Conservation (phyloP, 2,888 invertebrate genomes). For the Troglohyphantes excavatus region DNA sequence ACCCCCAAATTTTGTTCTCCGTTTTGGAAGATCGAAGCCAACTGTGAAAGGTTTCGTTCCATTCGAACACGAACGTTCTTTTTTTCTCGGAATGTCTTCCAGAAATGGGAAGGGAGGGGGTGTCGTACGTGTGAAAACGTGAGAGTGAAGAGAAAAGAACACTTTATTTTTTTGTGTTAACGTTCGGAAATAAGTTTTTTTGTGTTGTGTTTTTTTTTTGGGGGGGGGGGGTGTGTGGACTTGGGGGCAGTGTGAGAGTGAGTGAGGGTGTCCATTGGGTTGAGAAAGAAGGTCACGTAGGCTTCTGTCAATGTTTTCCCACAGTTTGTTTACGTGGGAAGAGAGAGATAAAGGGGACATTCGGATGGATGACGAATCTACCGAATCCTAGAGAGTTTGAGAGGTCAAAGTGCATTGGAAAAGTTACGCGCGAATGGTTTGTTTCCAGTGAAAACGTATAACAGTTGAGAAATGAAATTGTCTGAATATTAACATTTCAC, state of each 20-base stretch:
- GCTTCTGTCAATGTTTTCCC: conserved; percentile 32
- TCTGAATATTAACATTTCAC: no score
- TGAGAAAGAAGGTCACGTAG: conserved; percentile 2
- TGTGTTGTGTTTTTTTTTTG: conserved; percentile 37
- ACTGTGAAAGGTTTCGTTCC: not conserved
- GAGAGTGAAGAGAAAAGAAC: conserved; percentile 23
- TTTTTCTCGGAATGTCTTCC: not conserved
- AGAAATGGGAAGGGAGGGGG: conserved; percentile 11
- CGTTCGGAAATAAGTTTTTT: conserved; percentile 44
- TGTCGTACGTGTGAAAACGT: conserved; percentile 58
- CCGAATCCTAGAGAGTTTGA: conserved; percentile 7
- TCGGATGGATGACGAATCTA: conserved; percentile 5
- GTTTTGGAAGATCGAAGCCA: not conserved
- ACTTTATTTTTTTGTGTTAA: conserved; percentile 9
- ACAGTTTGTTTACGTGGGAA: conserved; percentile 12
- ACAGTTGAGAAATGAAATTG: no score
- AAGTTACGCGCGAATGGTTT: no score
- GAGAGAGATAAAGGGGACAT: conserved; percentile 5
- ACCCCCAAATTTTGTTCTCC: conserved; percentile 31
- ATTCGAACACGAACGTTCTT: not conserved
- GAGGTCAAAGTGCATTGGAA: conserved; percentile 4
- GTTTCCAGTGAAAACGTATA: no score
- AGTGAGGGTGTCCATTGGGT: conserved; percentile 9
- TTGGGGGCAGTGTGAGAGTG: not conserved
- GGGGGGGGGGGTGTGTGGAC: not conserved